Evolutionary conservation across 2,888 invertebrate species (phyloP), one percentile per base, ranked within the genome.

Genomic region (Euphydryas editha): DNA sequence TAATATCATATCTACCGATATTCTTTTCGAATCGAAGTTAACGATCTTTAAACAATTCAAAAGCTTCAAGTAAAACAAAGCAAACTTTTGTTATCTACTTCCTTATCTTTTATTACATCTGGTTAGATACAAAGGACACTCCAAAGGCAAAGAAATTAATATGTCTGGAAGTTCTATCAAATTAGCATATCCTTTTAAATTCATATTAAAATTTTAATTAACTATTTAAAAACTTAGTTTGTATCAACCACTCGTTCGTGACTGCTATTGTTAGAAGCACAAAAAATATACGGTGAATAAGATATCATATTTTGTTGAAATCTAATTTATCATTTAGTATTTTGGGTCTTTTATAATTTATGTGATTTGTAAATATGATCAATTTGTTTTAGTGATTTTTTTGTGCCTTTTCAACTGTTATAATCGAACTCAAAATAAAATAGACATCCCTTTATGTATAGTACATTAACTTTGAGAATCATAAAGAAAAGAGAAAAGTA

Each of bases 111-210:
- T 46, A 59, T 54, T 58, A 67, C 44, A 61, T 51, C 58, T 54
- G 17, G 54, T 59, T 46, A 55, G 37, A 64, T 64, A 64, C 58
- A 58, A 66, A 62, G 44, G 54, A 44, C n/a, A 54, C 54, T 37
- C 18, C 58, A 51, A 67, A 18, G 59, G 54, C 42, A 58, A 46
- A 67, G 58, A 56, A 42, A 67, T 67, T 56, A 67, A 67, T 59
- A 59, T 60, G 44, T 49, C 42, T 63, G 59, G 56, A 46, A 62
- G 55, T 59, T 24, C 54, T 5, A 46, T 15, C 1, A 13, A 47
- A 67, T 67, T 67, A 67, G 67, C 67, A 67, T 67, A 67, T 62
- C 55, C 54, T 46, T 62, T 62, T 58, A 59, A 63, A 63, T 63
- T 59, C 47, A 46, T 56, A 64, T 64, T 42, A 61, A 59, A 64